Evolutionary conservation across 1,140 invertebrate species (phyloP).

Genomic region (Nixonia krombeini): DNA sequence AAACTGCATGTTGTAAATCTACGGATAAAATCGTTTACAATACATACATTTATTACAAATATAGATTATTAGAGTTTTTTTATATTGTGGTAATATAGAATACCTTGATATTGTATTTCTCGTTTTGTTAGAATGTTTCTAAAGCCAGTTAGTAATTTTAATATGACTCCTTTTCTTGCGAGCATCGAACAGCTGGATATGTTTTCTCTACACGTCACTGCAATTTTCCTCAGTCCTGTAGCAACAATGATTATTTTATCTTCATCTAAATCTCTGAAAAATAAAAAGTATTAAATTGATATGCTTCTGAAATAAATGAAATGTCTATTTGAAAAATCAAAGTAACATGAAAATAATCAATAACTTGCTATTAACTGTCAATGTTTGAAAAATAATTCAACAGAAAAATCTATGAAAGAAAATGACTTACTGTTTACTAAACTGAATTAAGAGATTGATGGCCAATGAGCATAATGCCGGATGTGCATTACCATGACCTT

Average conservation of each 20-base stretch:
- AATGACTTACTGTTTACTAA: slow-evolving; percentile 71
- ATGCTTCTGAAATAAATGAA: neutral
- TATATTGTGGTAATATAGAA: neutral
- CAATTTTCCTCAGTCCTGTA: slow-evolving; percentile 59
- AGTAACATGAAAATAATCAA: too few relatives aligned
- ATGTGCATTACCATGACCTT: slow-evolving; percentile 68
- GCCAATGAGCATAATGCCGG: slow-evolving; percentile 75
- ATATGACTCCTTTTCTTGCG: slow-evolving; percentile 63
- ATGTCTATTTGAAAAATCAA: too few relatives aligned
- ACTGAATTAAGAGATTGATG: slow-evolving; percentile 75
- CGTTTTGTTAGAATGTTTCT: slow-evolving; percentile 52
- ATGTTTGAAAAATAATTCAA: too few relatives aligned
- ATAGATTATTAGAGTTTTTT: neutral
- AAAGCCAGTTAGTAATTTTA: slow-evolving; percentile 66
- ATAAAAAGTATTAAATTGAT: neutral
- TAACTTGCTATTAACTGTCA: too few relatives aligned
- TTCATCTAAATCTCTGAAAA: slow-evolving; percentile 57
- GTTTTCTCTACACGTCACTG: slow-evolving; percentile 68
- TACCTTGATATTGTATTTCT: slow-evolving; percentile 60
- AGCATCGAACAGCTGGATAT: slow-evolving; percentile 66
- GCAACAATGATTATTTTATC: slow-evolving; percentile 58
- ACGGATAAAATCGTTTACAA: neutral
- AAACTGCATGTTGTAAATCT: slow-evolving; percentile 75
- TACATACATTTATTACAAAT: neutral
- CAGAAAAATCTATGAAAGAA: neutral